Conservation (phyloP, 2,888 invertebrate genomes). For the Ophioninae sp. region DNA sequence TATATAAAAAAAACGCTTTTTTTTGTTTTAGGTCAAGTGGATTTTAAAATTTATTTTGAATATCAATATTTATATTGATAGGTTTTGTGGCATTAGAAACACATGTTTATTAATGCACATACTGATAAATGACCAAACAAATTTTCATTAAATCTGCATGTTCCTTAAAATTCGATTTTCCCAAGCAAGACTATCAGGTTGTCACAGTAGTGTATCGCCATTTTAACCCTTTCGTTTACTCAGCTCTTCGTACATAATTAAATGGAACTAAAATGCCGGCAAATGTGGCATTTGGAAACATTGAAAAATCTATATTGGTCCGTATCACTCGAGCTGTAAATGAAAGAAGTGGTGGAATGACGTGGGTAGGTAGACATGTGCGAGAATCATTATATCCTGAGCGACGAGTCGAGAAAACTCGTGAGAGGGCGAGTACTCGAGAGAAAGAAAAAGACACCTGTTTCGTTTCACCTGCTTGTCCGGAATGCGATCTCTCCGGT, state of each 20-base stretch:
- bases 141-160: too few relatives aligned
- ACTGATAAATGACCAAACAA: too few relatives aligned
- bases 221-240: neutral
- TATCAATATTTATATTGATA: too few relatives aligned
- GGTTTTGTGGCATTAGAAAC: too few relatives aligned
- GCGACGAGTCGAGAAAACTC: constrained; percentile 43
- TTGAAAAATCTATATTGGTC: neutral
- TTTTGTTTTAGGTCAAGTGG: too few relatives aligned
- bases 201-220: too few relatives aligned
- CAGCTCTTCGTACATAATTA: neutral
- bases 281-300: neutral
- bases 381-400: constrained; percentile 30
- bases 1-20: too few relatives aligned
- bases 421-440: neutral
- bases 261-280: neutral
- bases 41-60: too few relatives aligned
- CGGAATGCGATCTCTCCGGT: constrained; percentile 60
- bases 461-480: constrained; percentile 50
- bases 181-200: too few relatives aligned
- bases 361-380: constrained; percentile 7
- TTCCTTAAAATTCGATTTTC: too few relatives aligned
- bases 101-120: too few relatives aligned
- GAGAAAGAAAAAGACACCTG: constrained; percentile 42
- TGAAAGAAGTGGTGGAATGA: neutral
- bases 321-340: constrained; percentile 14